Evolutionary conservation across 1,140 invertebrate genomes (phyloP), one percentile per base, ranked within the genome.

Genomic region (Drosophila virilis): DNA sequence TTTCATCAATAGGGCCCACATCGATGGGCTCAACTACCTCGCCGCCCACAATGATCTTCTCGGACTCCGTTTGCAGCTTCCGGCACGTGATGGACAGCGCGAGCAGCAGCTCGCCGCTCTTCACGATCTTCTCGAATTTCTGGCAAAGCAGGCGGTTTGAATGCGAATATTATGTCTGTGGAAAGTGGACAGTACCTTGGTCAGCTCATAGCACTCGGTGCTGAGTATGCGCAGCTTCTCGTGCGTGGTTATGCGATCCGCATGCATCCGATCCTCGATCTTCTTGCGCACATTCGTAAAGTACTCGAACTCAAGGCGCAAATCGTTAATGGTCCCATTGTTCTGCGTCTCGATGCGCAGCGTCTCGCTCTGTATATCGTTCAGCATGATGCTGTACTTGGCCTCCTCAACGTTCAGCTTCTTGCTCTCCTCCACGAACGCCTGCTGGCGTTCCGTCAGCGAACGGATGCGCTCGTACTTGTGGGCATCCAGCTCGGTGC

Each of bases 21-120:
- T 81, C 48, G 42, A 68, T 51, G 1, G 70, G 22, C n/a, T 83
- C 77, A 6, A 71, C 43, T 0, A 80, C 28, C 43, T 91, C 83
- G 7, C 77, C 74, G n/a, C 82, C 83, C 7, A 79, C 51, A 8
- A 91, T 74, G 12, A 92, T 72, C 42, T 92, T 92, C 42, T 92
- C 91, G 1, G 80, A 65, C 43, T 92, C 81, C 1, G 91, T 92
- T 64, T 92, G 90, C 4, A 91, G 55, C 45, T 92, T 91, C n/a
- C 91, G 75, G n/a, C 90, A 91, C 28, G 77, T 91, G 50, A 90
- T 84, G 1, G 91, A 80, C 8, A 91, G 60, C 0, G 88, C 82
- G 10, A 92, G 46, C 1, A 92, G 57, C 6, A 92, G 54, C n/a
- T 91, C 88, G 0, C 91, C 91, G 10, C 80, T 78, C 50, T 92